Conservation (phyloP, 2,797 vertebrate genomes). For the Sebastes flavidus region DNA sequence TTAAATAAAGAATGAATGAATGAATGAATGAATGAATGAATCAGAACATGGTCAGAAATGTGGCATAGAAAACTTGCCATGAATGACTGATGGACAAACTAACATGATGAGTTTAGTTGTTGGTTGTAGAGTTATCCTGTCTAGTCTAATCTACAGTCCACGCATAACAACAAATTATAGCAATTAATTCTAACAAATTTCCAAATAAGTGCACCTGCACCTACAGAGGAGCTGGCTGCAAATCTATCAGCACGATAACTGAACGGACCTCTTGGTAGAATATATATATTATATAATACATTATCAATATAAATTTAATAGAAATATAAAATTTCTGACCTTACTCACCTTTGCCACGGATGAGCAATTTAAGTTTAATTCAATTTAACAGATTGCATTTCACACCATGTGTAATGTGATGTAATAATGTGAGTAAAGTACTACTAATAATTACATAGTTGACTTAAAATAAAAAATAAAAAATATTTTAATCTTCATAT, state of each 20-base stretch:
- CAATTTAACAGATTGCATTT: background rate
- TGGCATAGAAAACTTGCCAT: too few species aligned
- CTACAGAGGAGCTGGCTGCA: background rate
- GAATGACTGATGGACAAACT: too few species aligned
- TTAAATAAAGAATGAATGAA: too few species aligned
- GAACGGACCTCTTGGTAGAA: background rate
- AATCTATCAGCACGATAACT: background rate
- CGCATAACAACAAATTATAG: background rate
- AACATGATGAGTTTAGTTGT: background rate
- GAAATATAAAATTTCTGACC: background rate
- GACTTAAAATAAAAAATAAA: background rate
- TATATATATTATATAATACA: background rate
- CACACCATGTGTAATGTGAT: background rate
- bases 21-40: too few species aligned
- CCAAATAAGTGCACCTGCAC: too few species aligned
- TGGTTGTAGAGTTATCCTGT: background rate
- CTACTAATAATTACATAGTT: background rate
- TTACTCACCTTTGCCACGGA: background rate
- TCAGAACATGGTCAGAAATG: too few species aligned
- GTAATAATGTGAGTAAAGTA: background rate
- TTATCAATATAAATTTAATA: background rate
- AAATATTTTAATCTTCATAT: background rate
- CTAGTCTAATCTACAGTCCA: background rate
- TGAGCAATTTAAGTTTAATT: background rate
- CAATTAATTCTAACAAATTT: background rate